A percentile compares a stretch with the other conserved stretches of the same genome.
Evolutionary conservation across 30 jellyfish, hydroid and myxozoan species (phyloP).

Genomic region (Chironex yamaguchii): DNA sequence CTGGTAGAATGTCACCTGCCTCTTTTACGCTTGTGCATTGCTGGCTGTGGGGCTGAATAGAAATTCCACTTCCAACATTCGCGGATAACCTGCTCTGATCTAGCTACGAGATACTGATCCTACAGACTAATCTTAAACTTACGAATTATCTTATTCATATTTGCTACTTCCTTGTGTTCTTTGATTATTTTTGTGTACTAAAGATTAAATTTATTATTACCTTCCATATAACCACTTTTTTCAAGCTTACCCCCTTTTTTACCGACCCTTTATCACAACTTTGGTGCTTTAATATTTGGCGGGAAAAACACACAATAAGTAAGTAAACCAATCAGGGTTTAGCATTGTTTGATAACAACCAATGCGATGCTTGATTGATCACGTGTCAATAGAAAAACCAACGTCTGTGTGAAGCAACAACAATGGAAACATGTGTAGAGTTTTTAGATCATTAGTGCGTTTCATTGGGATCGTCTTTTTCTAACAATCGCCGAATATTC

Average conservation of each 20-base stretch:
- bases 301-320: neutral
- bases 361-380: neutral
- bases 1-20: neutral
- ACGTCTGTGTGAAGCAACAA: neutral
- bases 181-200: too few species aligned
- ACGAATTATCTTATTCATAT: too few species aligned
- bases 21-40: neutral
- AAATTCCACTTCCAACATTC: too few species aligned
- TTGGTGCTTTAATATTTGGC: neutral
- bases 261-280: too few species aligned
- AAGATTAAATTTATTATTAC: too few species aligned
- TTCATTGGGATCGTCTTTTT: neutral
- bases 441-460: neutral
- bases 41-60: neutral
- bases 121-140: too few species aligned
- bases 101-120: too few species aligned
- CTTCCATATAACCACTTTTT: too few species aligned
- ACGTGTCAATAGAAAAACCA: neutral
- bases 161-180: too few species aligned
- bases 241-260: too few species aligned
- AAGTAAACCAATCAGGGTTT: neutral
- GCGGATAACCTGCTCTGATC: too few species aligned
- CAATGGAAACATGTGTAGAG: neutral
- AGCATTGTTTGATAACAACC: neutral
- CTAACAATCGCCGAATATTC: neutral